Evolutionary conservation across 2,113 vertebrate genomes (phyloP).

Genomic region (Otus sunia): DNA sequence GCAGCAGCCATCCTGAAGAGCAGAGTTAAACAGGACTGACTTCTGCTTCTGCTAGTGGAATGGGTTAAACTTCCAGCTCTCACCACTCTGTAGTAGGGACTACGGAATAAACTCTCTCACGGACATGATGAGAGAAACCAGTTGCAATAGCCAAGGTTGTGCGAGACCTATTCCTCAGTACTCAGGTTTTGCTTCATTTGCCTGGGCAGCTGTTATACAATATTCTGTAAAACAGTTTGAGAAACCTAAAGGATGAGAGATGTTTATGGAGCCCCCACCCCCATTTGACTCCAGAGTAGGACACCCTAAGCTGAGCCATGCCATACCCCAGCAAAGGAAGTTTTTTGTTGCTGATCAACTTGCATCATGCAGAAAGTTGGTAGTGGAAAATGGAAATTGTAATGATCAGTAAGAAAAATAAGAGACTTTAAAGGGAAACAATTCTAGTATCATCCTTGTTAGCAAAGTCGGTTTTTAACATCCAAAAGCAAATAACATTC

Average conservation of each 20-base stretch:
- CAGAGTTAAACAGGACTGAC: background rate
- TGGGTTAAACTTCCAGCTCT: background rate
- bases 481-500: conserved; percentile 65
- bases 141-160: background rate
- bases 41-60: background rate
- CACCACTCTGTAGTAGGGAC: background rate
- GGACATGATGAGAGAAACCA: background rate
- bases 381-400: conserved; percentile 45
- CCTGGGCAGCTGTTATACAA: background rate
- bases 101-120: background rate
- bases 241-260: background rate
- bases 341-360: conserved; percentile 1
- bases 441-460: conserved; percentile 56
- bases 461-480: conserved; percentile 58
- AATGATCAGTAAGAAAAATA: conserved; percentile 20
- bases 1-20: background rate
- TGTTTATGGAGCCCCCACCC: background rate
- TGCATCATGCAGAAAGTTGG: conserved; percentile 67
- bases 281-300: background rate
- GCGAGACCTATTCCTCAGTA: background rate
- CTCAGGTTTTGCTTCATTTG: background rate
- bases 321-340: background rate
- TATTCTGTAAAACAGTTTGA: background rate
- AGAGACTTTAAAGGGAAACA: conserved; percentile 7
- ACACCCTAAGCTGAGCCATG: conserved; percentile 40